Conservation (phyloP, 1,140 invertebrate species). For the Drosophila teissieri region DNA sequence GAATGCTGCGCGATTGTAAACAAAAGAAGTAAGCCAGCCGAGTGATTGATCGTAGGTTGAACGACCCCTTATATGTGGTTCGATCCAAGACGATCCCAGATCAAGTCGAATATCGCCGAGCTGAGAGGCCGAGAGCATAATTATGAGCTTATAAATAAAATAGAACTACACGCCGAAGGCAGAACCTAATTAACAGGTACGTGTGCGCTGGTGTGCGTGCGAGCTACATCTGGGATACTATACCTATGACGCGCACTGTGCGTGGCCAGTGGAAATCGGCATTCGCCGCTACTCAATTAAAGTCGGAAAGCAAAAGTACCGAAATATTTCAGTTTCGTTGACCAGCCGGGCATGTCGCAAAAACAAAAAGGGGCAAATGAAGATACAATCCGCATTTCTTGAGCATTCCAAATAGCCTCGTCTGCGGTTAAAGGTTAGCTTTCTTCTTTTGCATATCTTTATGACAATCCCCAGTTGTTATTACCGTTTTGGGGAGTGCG, state of each 20-base stretch:
- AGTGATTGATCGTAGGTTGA: constrained; percentile 76
- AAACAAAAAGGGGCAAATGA: constrained; percentile 7
- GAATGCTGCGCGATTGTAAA: constrained; percentile 33
- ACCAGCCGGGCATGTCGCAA: constrained; percentile 50
- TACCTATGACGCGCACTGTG: constrained; percentile 55
- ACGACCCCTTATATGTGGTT: constrained; percentile 31
- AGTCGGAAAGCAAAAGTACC: constrained; percentile 75
- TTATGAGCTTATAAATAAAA: constrained; percentile 58
- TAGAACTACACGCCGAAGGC: constrained; percentile 46
- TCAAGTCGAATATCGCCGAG: constrained; percentile 18
- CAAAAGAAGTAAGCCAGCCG: constrained; percentile 37
- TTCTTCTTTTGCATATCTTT: constrained; percentile 40
- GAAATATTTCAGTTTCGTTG: constrained; percentile 76
- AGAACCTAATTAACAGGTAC: constrained; percentile 30
- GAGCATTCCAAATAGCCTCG: constrained; percentile 45
- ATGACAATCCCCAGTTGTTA: constrained; percentile 53
- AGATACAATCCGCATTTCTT: constrained; percentile 34
- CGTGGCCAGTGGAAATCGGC: constrained; percentile 58
- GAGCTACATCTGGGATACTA: not conserved
- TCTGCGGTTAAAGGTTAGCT: constrained; percentile 44
- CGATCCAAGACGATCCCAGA: constrained; percentile 28
- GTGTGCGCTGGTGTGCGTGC: constrained; percentile 14
- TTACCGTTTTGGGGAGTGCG: constrained; percentile 28
- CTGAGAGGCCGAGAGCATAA: constrained; percentile 29
- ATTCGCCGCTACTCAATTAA: constrained; percentile 60